Conservation (phyloP, 2,113 vertebrate genomes). For the Rostratula benghalensis region DNA sequence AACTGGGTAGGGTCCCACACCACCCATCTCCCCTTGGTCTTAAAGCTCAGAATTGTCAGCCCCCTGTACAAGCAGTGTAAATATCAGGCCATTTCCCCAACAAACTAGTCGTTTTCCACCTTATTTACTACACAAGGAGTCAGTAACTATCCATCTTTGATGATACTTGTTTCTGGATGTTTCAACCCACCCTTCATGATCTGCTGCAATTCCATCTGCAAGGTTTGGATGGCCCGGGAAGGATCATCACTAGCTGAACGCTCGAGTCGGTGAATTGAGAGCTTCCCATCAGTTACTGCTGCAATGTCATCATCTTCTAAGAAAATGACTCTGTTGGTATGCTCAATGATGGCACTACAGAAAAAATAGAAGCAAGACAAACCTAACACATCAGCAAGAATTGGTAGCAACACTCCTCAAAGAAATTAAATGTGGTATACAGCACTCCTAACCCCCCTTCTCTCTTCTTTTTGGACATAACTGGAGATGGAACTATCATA, state of each 20-base stretch:
- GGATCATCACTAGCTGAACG: conserved; percentile 86
- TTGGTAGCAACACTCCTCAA: not conserved
- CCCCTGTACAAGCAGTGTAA: not conserved
- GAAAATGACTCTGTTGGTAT: conserved; percentile 95
- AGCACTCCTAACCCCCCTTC: not conserved
- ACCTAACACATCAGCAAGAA: not conserved
- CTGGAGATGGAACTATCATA: not conserved
- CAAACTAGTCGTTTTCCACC: not conserved
- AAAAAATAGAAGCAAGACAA: not conserved
- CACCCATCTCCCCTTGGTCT: not conserved
- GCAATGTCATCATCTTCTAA: conserved; percentile 93
- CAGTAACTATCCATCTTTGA: not conserved
- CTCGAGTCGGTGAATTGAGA: conserved; percentile 90
- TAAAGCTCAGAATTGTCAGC: not conserved
- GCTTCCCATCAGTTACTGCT: conserved; percentile 85
- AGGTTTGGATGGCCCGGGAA: conserved; percentile 89
- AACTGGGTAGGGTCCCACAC: not conserved
- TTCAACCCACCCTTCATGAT: conserved; percentile 92
- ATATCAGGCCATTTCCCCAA: not conserved
- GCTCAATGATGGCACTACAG: conserved; percentile 91
- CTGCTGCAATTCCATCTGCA: conserved; percentile 95
- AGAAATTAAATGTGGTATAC: not conserved
- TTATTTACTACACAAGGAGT: not conserved
- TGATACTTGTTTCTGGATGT: not conserved
- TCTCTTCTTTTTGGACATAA: not conserved